Conservation (phyloP, 2,113 vertebrate genomes). For the Oostethus manadensis region DNA sequence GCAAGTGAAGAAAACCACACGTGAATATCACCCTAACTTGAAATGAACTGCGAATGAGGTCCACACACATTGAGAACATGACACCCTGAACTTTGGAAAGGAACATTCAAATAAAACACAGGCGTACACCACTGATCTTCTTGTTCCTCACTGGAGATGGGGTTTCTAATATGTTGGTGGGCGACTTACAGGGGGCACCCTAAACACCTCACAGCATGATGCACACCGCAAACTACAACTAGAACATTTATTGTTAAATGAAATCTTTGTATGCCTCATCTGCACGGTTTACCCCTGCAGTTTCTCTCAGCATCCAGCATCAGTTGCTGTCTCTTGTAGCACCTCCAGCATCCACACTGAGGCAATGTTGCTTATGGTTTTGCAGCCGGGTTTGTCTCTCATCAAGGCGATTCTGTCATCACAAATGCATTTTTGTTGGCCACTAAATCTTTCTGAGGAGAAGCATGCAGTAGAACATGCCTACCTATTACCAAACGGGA, state of each 20-base stretch:
- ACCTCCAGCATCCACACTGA: constrained; percentile 31
- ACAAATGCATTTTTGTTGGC: constrained; percentile 43
- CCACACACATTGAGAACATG: too few relatives aligned
- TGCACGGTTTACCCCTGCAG: not conserved
- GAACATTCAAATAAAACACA: too few relatives aligned
- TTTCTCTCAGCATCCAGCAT: not conserved
- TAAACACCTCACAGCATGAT: not conserved
- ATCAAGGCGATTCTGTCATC: constrained; percentile 18
- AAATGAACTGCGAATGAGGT: too few relatives aligned
- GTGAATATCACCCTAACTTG: too few relatives aligned
- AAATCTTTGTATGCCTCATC: not conserved
- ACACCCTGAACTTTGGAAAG: too few relatives aligned
- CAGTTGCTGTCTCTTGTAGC: constrained; percentile 21
- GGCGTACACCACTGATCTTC: too few relatives aligned
- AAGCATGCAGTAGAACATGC: constrained; percentile 27
- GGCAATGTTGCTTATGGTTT: constrained; percentile 54
- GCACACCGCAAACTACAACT: not conserved
- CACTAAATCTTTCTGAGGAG: constrained; percentile 32
- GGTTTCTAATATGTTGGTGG: not conserved
- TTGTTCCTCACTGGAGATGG: not conserved
- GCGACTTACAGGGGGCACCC: too few relatives aligned
- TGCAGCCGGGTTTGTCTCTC: constrained; percentile 2
- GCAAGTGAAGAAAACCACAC: too few relatives aligned
- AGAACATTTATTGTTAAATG: not conserved
- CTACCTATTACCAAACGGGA: constrained; percentile 12